Percentiles rank a stretch among this genome's conserved stretches.
Conservation (phyloP, 2,797 vertebrate species). For the Odontamblyopus lacepedii region DNA sequence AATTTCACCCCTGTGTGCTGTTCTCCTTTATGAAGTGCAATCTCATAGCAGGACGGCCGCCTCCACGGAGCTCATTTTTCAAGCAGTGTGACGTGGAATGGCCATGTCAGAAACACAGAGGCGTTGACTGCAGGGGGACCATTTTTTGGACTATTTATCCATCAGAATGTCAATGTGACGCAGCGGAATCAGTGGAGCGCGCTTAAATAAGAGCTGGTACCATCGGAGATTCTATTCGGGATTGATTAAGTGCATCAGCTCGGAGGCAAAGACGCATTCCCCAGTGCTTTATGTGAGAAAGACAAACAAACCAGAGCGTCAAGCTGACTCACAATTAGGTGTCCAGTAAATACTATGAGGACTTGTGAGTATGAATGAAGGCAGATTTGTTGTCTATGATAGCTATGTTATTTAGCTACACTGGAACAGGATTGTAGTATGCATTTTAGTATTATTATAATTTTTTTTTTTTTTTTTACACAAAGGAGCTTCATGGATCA, state of each 20-base stretch:
- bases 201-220: slow-evolving; percentile 71
- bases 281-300: slow-evolving; percentile 42
- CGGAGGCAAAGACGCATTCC: slow-evolving; percentile 46
- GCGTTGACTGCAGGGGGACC: slow-evolving; percentile 64
- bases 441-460: no score
- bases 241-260: slow-evolving; percentile 65
- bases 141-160: slow-evolving; percentile 79
- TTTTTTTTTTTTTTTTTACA: no score
- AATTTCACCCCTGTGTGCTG: slow-evolving; percentile 91
- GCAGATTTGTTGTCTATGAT: background rate
- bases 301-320: slow-evolving; percentile 10
- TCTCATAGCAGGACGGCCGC: slow-evolving; percentile 82
- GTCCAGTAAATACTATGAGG: background rate
- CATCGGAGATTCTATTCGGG: slow-evolving; percentile 59
- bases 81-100: slow-evolving; percentile 88
- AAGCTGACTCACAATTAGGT: background rate
- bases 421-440: no score
- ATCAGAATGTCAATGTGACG: slow-evolving; percentile 82
- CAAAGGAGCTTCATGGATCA: no score
- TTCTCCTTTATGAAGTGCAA: slow-evolving; percentile 93
- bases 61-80: slow-evolving; percentile 89
- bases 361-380: background rate
- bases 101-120: slow-evolving; percentile 90
- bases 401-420: background rate
- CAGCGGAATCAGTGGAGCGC: slow-evolving; percentile 66